Conservation (phyloP, 2,797 vertebrate species). For the Uromys caudimaculatus region DNA sequence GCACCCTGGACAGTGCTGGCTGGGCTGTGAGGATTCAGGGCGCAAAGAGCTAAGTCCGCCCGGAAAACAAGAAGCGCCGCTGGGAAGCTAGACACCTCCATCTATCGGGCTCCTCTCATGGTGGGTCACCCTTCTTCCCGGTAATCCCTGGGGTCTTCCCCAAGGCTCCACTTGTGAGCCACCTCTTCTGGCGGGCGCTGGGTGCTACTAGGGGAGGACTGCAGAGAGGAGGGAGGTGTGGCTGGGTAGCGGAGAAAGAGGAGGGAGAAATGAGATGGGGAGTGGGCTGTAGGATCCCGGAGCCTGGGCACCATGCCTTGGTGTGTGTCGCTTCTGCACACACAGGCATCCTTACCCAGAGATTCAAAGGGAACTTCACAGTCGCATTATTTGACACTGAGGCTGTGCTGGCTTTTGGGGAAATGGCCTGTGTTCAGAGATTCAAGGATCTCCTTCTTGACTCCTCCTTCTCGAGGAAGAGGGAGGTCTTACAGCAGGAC, state of each 20-base stretch:
- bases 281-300: background rate
- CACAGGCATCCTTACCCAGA: constrained; percentile 4
- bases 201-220: background rate
- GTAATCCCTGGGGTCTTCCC: constrained; percentile 63
- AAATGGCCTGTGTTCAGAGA: constrained; percentile 62
- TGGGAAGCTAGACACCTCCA: constrained; percentile 57
- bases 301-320: background rate
- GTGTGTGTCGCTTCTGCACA: constrained; percentile 25
- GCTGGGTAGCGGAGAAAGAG: background rate
- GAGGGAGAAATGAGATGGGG: background rate
- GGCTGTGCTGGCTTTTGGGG: constrained; percentile 49
- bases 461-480: constrained; percentile 72
- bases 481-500: constrained; percentile 72
- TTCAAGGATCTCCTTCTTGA: constrained; percentile 66
- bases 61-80: constrained; percentile 33
- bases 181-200: background rate
- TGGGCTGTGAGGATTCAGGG: constrained; percentile 29
- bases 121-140: background rate
- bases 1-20: constrained; percentile 39
- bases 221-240: constrained; percentile 77
- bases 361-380: constrained; percentile 72
- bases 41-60: constrained; percentile 61
- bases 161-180: background rate
- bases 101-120: constrained; percentile 16
- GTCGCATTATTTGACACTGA: constrained; percentile 57